Percentiles rank a stretch among this genome's conserved stretches.
These are phyloP conservation scores for Kryphioiulus occultus DNA, from an alignment of 2,888 invertebrate genomes.

Conservation along the genomic window DNA sequence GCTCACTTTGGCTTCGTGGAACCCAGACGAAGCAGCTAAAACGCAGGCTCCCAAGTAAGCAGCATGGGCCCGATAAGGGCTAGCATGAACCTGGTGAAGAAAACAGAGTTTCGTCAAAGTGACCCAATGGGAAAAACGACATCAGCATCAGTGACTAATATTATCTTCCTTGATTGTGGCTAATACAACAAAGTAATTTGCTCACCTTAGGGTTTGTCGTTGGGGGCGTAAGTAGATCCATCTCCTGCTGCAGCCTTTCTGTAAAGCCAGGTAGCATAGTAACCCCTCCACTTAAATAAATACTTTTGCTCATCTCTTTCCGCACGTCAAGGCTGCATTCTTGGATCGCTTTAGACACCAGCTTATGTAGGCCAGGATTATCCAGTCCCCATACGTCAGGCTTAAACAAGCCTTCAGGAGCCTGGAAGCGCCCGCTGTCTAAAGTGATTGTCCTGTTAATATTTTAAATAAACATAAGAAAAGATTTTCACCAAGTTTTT, in stretches of 20 bases:
- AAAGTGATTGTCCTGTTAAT: slow-evolving; percentile 57
- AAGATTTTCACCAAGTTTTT: not conserved
- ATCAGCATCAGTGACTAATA: no score
- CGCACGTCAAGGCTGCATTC: slow-evolving; percentile 69
- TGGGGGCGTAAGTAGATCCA: slow-evolving; percentile 66
- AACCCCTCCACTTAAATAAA: slow-evolving; percentile 68
- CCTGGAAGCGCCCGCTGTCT: slow-evolving; percentile 63
- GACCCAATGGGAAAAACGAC: no score
- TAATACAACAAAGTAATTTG: no score
- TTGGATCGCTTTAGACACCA: slow-evolving; percentile 67
- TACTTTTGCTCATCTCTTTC: slow-evolving; percentile 67
- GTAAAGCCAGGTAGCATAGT: slow-evolving; percentile 68
- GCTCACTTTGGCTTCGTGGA: slow-evolving; percentile 60
- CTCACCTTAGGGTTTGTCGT: slow-evolving; percentile 65
- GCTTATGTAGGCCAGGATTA: slow-evolving; percentile 67
- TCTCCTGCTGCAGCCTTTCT: slow-evolving; percentile 67
- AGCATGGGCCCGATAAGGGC: slow-evolving; percentile 68
- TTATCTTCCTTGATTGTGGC: no score
- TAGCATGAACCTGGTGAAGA: slow-evolving; percentile 65
- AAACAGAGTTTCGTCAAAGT: not conserved
- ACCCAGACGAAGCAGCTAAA: slow-evolving; percentile 63
- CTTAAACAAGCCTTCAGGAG: slow-evolving; percentile 67
- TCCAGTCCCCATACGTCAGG: slow-evolving; percentile 69
- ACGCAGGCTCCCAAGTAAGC: slow-evolving; percentile 69
- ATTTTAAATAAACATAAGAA: not conserved